These are phyloP conservation scores for Muscidifurax raptorellus DNA, from an alignment of 1,140 invertebrate species.

Conservation along the genomic window DNA sequence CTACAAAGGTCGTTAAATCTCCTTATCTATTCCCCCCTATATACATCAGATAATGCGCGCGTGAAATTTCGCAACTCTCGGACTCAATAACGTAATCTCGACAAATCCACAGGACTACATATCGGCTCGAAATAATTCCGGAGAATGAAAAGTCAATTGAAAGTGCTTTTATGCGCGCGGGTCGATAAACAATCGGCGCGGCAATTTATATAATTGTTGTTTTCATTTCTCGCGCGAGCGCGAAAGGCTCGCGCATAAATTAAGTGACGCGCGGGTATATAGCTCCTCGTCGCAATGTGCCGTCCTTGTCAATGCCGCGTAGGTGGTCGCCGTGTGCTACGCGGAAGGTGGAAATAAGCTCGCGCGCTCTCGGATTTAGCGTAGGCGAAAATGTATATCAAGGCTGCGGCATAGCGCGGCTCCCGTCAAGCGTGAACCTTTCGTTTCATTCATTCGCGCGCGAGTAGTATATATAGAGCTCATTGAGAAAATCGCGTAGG, in stretches of 20 bases:
- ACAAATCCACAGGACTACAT: neutral
- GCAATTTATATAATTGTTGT: neutral
- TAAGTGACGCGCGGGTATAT: constrained; percentile 34
- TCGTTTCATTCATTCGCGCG: neutral
- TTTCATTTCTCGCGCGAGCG: neutral
- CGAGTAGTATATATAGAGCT: neutral
- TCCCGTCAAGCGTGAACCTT: neutral
- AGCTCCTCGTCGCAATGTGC: constrained; percentile 51
- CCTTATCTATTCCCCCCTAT: neutral
- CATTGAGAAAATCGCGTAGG: constrained; percentile 1
- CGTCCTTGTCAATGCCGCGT: constrained; percentile 65
- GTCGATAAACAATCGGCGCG: neutral
- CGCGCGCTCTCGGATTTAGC: constrained; percentile 32
- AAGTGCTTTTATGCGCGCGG: too few relatives aligned
- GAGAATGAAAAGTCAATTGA: neutral
- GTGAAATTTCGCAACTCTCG: neutral
- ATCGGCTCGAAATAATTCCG: neutral
- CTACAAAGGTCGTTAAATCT: neutral
- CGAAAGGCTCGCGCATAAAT: constrained; percentile 19
- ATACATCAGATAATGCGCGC: too few relatives aligned
- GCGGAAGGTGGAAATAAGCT: constrained; percentile 72
- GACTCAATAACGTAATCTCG: neutral
- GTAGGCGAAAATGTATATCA: constrained; percentile 74
- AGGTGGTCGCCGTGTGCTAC: constrained; percentile 63
- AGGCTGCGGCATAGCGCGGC: constrained; percentile 62